Base-by-base conservation (phyloP, 2,888 invertebrate species). In the Chymomyza procnemis region DNA sequence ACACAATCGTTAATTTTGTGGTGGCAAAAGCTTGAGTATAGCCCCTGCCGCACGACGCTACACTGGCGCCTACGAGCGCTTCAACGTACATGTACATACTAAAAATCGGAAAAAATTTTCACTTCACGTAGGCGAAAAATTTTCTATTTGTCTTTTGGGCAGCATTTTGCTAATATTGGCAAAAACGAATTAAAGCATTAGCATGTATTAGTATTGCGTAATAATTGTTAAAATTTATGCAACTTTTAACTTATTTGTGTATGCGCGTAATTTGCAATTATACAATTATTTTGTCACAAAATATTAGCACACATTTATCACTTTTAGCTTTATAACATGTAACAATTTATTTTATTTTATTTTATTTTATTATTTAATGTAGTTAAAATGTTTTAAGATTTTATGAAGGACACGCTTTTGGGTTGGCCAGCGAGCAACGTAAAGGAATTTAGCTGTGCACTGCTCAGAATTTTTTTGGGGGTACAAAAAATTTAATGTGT, bases 41-140 rank as follows among this genome's bases (percentile, higher is more conserved):
- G 63, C 75, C 79, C 75, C 73, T 68, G 69, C 82, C 71, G 69
- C 78, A 78, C 81, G 86, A 76, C 75, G 71, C 75, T 78, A 74
- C 74, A 75, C 73, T 73, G 83, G 76, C 80, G 72, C 76, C 86
- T 75, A 82, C 80, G 72, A 84, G 74, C 76, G 73, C 70, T 72
- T 73, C 80, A 74, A 84, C 81, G 80, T 84, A 79, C 88, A 87
- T 88, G 88, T 89, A 89, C 89, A 89, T 89, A 89, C 89, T 89
- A 89, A 89, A 88, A 87, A 81, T 87, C 76, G 79, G 83, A 74
- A 85, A 84, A 79, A 73, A 56, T 87, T 87, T 83, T 85, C 83
- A 87, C 87, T 73, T 69, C 71, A 80, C 63, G 71, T 73, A 73
- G 75, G 75, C 75, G 75, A 79, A 85, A 78, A 85, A 77, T 76